A percentile compares a stretch with the other conserved stretches of the same genome.
Evolutionary conservation across 1,140 invertebrate genomes (phyloP).

Genomic region (Galleria mellonella): DNA sequence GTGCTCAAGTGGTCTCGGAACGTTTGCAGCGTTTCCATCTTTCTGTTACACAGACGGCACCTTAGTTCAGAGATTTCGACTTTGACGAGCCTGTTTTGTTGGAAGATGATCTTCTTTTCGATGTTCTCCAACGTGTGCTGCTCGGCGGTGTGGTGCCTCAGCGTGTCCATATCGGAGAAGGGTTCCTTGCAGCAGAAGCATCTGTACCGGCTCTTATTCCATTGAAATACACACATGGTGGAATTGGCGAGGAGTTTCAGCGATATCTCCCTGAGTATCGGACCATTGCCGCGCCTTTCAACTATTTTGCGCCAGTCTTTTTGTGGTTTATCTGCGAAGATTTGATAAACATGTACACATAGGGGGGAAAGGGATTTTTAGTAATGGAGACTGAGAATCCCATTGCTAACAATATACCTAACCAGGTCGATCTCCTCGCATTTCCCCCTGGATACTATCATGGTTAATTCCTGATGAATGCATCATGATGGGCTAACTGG

Average conservation of each 20-base stretch:
- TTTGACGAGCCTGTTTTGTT: conserved; percentile 51
- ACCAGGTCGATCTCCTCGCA: too few relatives aligned
- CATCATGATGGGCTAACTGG: too few relatives aligned
- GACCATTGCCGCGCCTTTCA: conserved; percentile 33
- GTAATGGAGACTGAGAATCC: too few relatives aligned
- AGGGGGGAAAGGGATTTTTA: too few relatives aligned
- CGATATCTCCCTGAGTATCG: conserved; percentile 42
- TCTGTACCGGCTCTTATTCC: conserved; percentile 49
- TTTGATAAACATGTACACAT: neutral
- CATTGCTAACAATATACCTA: too few relatives aligned
- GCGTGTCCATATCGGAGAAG: conserved; percentile 33
- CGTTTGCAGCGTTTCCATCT: conserved; percentile 18
- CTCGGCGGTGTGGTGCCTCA: conserved; percentile 27
- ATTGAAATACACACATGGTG: conserved; percentile 53
- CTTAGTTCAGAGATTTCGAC: conserved; percentile 42
- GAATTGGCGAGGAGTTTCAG: conserved; percentile 48
- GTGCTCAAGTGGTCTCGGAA: conserved; percentile 31
- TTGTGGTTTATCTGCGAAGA: conserved; percentile 5
- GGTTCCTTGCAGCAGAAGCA: conserved; percentile 56
- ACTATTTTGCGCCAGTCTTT: conserved; percentile 26
- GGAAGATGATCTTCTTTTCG: conserved; percentile 45
- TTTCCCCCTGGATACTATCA: too few relatives aligned
- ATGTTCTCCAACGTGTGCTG: conserved; percentile 36
- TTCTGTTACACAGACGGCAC: conserved; percentile 34
- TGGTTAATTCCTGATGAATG: too few relatives aligned